Evolutionary conservation across 2,113 vertebrate species (phyloP).

Genomic region (Epinephelus fuscoguttatus): DNA sequence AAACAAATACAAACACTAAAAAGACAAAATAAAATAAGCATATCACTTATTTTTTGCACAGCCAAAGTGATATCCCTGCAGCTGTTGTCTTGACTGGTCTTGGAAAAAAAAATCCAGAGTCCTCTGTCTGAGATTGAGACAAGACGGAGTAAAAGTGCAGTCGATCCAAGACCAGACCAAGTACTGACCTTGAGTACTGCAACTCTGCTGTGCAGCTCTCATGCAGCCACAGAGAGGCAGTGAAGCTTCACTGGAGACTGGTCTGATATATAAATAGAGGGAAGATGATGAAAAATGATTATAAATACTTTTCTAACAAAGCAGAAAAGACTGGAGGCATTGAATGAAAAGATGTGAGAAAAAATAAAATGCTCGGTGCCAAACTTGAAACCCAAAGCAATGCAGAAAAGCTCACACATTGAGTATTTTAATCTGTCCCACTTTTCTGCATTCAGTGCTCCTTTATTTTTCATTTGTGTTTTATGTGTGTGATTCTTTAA

Average conservation of each 20-base stretch:
- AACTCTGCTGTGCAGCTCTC: not conserved
- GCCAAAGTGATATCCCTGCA: too few relatives aligned
- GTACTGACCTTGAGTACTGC: too few relatives aligned
- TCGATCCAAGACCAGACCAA: too few relatives aligned
- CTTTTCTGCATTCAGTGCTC: not conserved
- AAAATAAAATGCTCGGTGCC: not conserved
- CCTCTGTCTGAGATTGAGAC: too few relatives aligned
- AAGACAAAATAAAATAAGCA: too few relatives aligned
- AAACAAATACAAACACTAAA: too few relatives aligned
- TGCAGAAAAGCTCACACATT: not conserved
- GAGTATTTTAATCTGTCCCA: not conserved
- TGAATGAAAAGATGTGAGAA: not conserved
- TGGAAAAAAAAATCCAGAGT: too few relatives aligned
- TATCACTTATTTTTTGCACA: too few relatives aligned
- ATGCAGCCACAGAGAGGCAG: conserved; percentile 18
- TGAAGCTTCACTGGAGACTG: not conserved
- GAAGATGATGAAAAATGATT: not conserved
- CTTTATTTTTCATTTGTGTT: not conserved
- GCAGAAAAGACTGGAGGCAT: not conserved
- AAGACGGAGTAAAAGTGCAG: too few relatives aligned
- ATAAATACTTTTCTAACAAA: not conserved
- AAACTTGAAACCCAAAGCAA: not conserved
- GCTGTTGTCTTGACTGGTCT: too few relatives aligned
- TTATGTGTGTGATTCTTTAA: not conserved
- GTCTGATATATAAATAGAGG: not conserved